These are phyloP conservation scores for Scaptomyza polygonia DNA, from an alignment of 2,888 invertebrate genomes.

Conservation along the genomic window DNA sequence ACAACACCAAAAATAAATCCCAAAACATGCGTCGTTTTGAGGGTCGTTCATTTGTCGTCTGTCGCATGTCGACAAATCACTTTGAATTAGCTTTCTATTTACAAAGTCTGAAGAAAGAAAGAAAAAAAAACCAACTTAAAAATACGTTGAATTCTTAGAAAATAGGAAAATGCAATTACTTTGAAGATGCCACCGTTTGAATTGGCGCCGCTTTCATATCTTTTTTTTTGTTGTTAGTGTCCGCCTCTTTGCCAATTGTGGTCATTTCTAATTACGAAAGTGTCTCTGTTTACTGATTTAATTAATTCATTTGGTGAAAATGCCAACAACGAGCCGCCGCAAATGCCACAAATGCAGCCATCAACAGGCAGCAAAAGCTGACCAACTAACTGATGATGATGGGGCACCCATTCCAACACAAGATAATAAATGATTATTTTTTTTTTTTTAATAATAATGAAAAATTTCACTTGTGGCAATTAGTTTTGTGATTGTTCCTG, in stretches of 20 bases:
- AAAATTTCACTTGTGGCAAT: conserved; percentile 40
- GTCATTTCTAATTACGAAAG: conserved; percentile 76
- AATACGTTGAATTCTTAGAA: conserved; percentile 70
- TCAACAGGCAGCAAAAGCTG: not conserved
- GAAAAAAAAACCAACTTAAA: conserved; percentile 7
- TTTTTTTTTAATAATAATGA: conserved; percentile 10
- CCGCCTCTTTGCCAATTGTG: conserved; percentile 65
- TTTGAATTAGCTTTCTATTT: conserved; percentile 44
- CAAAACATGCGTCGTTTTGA: conserved; percentile 8
- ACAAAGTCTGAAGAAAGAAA: conserved; percentile 1
- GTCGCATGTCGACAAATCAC: conserved; percentile 10
- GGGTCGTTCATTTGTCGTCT: conserved; percentile 3
- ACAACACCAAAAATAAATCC: conserved; percentile 26
- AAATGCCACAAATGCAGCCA: conserved; percentile 46
- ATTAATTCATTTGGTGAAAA: conserved; percentile 79
- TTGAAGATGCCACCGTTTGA: conserved; percentile 39
- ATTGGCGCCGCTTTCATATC: conserved; percentile 50
- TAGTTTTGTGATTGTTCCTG: conserved; percentile 30
- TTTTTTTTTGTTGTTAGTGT: conserved; percentile 47
- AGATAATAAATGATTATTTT: conserved; percentile 30
- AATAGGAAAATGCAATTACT: conserved; percentile 45
- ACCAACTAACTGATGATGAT: conserved; percentile 8
- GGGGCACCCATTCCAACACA: conserved; percentile 14
- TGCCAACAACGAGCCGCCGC: conserved; percentile 55
- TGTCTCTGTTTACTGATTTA: conserved; percentile 66